These are phyloP conservation scores for Fregetta grallaria DNA, from an alignment of 2,113 vertebrate genomes.

Conservation along the genomic window DNA sequence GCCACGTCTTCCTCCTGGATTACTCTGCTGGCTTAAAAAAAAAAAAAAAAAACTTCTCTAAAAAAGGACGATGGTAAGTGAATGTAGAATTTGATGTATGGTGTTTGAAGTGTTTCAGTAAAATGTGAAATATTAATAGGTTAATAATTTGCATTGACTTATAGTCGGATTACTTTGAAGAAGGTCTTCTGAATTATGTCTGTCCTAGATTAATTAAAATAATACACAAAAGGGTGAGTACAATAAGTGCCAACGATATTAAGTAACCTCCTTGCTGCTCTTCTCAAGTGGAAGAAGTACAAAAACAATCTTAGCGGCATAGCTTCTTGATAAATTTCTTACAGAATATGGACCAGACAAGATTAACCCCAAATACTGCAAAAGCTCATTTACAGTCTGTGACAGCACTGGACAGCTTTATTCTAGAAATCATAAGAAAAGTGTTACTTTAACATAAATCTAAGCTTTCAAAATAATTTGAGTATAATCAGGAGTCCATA, in stretches of 20 bases:
- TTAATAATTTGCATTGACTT: neutral
- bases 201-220: conserved; percentile 1
- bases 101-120: neutral
- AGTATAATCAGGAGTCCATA: neutral
- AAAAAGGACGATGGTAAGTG: neutral
- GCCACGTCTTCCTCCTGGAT: neutral
- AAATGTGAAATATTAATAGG: neutral
- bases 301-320: neutral
- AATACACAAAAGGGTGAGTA: neutral
- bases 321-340: neutral
- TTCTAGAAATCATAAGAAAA: neutral
- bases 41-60: neutral
- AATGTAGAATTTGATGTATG: neutral
- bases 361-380: neutral
- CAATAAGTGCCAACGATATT: neutral
- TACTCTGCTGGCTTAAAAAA: neutral
- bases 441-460: conserved; percentile 15
- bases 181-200: neutral
- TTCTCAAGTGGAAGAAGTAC: neutral
- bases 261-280: neutral
- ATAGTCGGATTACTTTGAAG: neutral
- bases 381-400: neutral
- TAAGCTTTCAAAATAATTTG: conserved; percentile 49
- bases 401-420: neutral
- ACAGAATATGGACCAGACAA: neutral